Evolutionary conservation across 2,888 invertebrate genomes (phyloP), one percentile per base, ranked within the genome.

Genomic region (Hyposoter dolosus): DNA sequence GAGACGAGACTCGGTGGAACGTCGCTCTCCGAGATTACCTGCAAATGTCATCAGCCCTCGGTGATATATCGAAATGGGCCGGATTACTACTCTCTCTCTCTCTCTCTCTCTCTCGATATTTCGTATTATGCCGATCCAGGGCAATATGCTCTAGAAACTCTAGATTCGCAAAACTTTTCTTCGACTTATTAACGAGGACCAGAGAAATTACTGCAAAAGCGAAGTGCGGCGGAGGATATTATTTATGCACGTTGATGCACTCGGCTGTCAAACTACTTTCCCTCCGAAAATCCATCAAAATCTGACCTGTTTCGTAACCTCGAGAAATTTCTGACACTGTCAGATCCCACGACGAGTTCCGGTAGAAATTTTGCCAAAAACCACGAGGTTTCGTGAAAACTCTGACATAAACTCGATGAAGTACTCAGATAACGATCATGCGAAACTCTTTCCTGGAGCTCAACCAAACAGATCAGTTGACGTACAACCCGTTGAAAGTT

Each of bases 31-130:
- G 60, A 75, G 53, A 60, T 82, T 82, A 40, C 74, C 10, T 75
- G 75, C 50, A 53, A 66, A 82, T 82, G 74, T 66, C 56, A 75
- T 82, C 81, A 68, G 68, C 23, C 43, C 68, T 75, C 32, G 68
- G 56, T 56, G 56, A 74, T 43, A 45, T 53, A 69, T 45, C 19
- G 43, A 66, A 66, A 65, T 50, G 56, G 53, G 9, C 71, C 9
- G 6, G n/a, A 47, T 75, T 75, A 40, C n/a, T n/a, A n/a, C n/a
- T n/a, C n/a, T n/a, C n/a, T n/a, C n/a, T n/a, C n/a, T n/a, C n/a
- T n/a, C n/a, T n/a, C n/a, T 43, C 60, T 15, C 43, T 60, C 43
- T 40, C 60, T 75, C 23, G 23, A 19, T 43, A 75, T 75, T 40
- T 28, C 15, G 3, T 43, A 60, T 23, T 28, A 4, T 4, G 45